These are phyloP conservation scores for Heliothis subflexa DNA, from an alignment of 1,140 invertebrate genomes.

Conservation along the genomic window DNA sequence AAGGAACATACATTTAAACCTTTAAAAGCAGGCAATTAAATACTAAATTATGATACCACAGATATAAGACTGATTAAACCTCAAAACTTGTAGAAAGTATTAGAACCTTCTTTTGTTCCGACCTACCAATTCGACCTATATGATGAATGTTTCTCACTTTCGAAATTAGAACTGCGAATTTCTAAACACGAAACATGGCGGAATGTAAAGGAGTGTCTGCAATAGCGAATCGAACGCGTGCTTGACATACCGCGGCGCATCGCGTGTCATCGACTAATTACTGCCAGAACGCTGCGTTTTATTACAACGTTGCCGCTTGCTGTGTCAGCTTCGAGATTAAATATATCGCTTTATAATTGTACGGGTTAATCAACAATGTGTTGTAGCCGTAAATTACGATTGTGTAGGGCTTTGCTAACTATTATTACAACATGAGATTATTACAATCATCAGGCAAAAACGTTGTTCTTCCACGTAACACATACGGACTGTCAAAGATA, in stretches of 20 bases:
- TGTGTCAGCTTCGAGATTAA: neutral
- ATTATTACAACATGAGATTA: neutral
- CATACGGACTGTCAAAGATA: neutral
- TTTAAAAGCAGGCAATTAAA: neutral
- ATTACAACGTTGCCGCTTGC: conserved; percentile 8
- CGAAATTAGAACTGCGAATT: conserved; percentile 17
- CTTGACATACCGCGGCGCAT: conserved; percentile 9
- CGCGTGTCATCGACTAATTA: conserved; percentile 37
- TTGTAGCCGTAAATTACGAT: neutral
- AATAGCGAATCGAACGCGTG: conserved; percentile 33
- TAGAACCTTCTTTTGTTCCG: no score
- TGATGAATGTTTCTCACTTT: neutral
- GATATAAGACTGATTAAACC: neutral
- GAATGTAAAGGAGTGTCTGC: conserved; percentile 13
- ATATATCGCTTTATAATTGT: conserved; percentile 29
- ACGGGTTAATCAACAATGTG: neutral
- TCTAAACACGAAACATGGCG: conserved; percentile 6
- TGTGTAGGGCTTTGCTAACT: conserved; percentile 18
- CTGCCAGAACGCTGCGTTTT: conserved; percentile 3
- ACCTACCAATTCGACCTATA: no score
- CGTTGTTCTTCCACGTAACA: conserved; percentile 2
- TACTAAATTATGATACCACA: no score
- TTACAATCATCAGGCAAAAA: neutral
- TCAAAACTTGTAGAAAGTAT: no score
- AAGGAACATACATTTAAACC: neutral